Conservation (phyloP, 1,140 invertebrate genomes). For the Vanessa atalanta region DNA sequence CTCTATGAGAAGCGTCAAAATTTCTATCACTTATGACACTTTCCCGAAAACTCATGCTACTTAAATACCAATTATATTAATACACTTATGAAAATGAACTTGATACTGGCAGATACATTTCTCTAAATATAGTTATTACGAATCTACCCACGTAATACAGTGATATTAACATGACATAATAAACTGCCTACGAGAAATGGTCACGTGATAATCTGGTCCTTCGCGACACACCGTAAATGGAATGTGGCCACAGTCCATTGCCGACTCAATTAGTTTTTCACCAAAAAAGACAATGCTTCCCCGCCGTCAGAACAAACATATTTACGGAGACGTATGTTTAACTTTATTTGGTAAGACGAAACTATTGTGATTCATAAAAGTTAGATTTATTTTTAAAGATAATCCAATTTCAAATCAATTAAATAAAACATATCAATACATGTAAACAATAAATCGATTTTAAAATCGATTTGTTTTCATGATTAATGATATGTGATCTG, state of each 20-base stretch:
- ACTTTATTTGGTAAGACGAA: conserved; percentile 18
- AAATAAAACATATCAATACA: too few relatives aligned
- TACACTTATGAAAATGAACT: too few relatives aligned
- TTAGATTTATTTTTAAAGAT: background rate
- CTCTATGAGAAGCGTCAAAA: too few relatives aligned
- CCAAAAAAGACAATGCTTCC: conserved; percentile 32
- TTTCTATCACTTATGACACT: too few relatives aligned
- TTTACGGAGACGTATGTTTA: background rate
- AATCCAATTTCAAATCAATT: too few relatives aligned
- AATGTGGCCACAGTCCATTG: conserved; percentile 14
- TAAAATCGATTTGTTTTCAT: too few relatives aligned
- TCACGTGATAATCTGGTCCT: conserved; percentile 1
- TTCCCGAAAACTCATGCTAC: too few relatives aligned
- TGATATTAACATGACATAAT: conserved; percentile 16
- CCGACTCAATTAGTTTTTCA: conserved; percentile 31
- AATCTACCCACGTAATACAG: background rate
- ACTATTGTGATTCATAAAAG: conserved; percentile 1
- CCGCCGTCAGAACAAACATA: conserved; percentile 1
- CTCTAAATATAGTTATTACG: background rate
- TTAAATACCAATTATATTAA: too few relatives aligned
- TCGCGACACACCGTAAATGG: conserved; percentile 32
- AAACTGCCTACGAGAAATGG: conserved; percentile 22
- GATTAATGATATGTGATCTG: too few relatives aligned
- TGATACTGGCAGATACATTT: background rate
- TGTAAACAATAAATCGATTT: too few relatives aligned